Evolutionary conservation across 2,888 invertebrate species (phyloP), one percentile per base, ranked within the genome.

Genomic region (Dasysyrphus albostriatus): DNA sequence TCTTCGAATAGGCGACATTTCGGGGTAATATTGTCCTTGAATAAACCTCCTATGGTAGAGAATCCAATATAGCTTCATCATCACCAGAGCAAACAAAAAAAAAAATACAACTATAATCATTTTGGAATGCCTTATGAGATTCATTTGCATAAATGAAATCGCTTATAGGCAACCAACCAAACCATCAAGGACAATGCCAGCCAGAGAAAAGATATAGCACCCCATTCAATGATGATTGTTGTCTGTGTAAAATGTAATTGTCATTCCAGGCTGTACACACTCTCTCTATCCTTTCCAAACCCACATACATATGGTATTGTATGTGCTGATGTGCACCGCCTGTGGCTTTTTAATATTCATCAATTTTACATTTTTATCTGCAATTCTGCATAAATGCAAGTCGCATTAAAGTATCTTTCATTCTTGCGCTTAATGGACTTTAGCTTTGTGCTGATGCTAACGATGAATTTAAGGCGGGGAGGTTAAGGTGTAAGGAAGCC

Each of bases 131-230:
- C 72, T 44, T 67, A 69, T 69, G 24, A 73, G 59, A 81, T 51
- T 65, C 56, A 82, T 82, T 78, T 78, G 74, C 82, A 85, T 85
- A 85, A 85, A 85, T 63, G 51, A 58, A 74, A 82, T 82, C 63
- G 73, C 44, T 47, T 69, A 12, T 49, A 49, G 34, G 69, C 19
- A 59, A 39, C 24, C 39, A 42, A 24, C 8, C 16, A 47, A 24
- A n/a, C 16, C 5, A 44, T 6, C 49, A 80, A 84, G 84, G 84
- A 72, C 75, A 79, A 69, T 24, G 12, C 8, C 61, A 63, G 58
- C 14, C 16, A n/a, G 7, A 24, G 39, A 24, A 54, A 16, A 69
- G 32, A 65, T 14, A 24, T 6, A 29, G 39, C 37, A 54, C 14
- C 51, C 37, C 6, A 51, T 54, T 69, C 51, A 32, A 19, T 51